phyloP scores from a whole-genome alignment of 2,113 vertebrate genomes.

The Catharus fuscescens region DNA sequence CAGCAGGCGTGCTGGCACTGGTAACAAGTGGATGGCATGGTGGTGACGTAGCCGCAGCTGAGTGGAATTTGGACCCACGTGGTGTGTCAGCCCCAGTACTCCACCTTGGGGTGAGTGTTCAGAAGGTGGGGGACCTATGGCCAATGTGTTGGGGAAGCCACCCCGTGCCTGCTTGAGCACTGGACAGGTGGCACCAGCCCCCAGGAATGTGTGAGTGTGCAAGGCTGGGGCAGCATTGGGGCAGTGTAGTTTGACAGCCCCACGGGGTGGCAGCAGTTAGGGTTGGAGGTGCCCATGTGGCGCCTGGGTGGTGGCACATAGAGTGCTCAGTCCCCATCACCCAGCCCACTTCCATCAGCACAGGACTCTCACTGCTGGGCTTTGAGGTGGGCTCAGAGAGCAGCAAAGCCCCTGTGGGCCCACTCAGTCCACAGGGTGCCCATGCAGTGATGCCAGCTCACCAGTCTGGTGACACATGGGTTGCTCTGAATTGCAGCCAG shows the following conservation, averaged over 20 bases:
- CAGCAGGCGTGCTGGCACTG: not conserved
- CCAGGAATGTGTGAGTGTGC: not conserved
- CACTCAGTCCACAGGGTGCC: not conserved
- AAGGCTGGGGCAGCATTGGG: not conserved
- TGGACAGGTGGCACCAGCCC: not conserved
- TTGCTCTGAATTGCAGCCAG: not conserved
- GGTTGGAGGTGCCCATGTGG: not conserved
- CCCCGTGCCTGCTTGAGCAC: not conserved
- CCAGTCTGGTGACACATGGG: not conserved
- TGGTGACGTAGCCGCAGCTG: not conserved
- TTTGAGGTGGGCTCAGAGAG: not conserved
- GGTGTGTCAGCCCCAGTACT: not conserved
- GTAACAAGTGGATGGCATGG: not conserved
- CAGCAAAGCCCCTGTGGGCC: not conserved
- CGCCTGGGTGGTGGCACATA: not conserved
- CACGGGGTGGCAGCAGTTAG: rapidly evolving
- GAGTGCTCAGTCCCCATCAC: rapidly evolving
- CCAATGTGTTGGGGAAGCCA: not conserved
- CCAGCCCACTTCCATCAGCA: not conserved
- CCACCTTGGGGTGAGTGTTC: not conserved
- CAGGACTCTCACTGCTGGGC: not conserved
- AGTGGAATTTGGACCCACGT: rapidly evolving
- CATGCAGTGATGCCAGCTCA: rapidly evolving
- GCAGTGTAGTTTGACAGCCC: not conserved
- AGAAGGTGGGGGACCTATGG: not conserved